phyloP scores from a whole-genome alignment of 2,113 vertebrate genomes.

The Sinocyclocheilus anshuiensis region DNA sequence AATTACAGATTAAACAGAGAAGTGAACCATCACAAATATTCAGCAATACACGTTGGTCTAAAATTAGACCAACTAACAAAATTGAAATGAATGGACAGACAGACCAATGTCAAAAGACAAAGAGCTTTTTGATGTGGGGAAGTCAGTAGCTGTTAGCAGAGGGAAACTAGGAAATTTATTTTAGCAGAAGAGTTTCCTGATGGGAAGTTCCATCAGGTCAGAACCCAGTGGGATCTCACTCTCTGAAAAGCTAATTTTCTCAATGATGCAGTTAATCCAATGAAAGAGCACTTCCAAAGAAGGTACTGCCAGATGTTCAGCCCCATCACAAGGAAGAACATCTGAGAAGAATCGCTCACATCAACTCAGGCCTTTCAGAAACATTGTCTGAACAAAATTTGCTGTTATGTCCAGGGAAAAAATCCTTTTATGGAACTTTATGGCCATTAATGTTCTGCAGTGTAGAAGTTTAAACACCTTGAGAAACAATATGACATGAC shows the following conservation, averaged over 20 bases:
- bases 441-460: background rate
- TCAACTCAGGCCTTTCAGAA: conserved; percentile 21
- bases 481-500: background rate
- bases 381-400: conserved; percentile 28
- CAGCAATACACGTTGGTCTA: background rate
- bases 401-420: background rate
- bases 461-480: background rate
- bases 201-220: conserved; percentile 41
- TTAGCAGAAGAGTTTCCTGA: conserved; percentile 52
- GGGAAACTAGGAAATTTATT: conserved; percentile 39
- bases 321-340: conserved; percentile 38
- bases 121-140: conserved; percentile 33
- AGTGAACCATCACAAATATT: conserved; percentile 3
- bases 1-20: conserved; percentile 2
- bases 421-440: background rate
- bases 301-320: conserved; percentile 49
- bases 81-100: conserved; percentile 27
- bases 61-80: background rate
- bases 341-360: conserved; percentile 29
- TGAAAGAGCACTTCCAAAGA: background rate
- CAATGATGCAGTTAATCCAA: conserved; percentile 21
- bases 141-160: conserved; percentile 40
- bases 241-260: conserved; percentile 20
- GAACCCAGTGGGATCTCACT: background rate
- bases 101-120: conserved; percentile 15